Conservation (phyloP, 2,797 vertebrate genomes). For the Erethizon dorsatum region DNA sequence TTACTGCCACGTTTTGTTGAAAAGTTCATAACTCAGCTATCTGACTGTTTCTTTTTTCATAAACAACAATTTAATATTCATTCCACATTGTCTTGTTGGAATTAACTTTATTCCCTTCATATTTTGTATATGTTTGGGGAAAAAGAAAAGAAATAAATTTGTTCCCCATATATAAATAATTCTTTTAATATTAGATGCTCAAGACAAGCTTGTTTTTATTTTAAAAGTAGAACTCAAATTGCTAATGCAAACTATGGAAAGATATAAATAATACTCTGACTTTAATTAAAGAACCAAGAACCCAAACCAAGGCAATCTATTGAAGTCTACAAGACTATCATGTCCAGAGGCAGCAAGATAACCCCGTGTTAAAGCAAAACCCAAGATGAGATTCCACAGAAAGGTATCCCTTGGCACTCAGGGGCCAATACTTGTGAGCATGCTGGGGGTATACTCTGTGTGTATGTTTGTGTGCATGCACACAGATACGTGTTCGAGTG, state of each 20-base stretch:
- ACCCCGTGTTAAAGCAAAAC: neutral
- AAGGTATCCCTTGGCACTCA: neutral
- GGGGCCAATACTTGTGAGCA: neutral
- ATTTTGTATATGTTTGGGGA: neutral
- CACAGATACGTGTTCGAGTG: fast-evolving
- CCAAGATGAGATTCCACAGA: neutral
- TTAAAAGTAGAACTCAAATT: slow-evolving; percentile 56
- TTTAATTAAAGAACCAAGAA: neutral
- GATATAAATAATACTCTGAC: neutral
- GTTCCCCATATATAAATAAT: neutral
- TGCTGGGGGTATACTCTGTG: neutral
- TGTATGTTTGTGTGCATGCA: neutral
- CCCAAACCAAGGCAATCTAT: neutral
- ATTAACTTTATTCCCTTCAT: neutral
- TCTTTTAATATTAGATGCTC: slow-evolving; percentile 2
- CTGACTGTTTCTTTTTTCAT: neutral
- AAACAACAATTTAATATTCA: slow-evolving; percentile 36
- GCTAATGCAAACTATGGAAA: neutral
- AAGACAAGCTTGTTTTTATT: neutral
- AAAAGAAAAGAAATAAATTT: neutral
- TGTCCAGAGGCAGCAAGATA: neutral
- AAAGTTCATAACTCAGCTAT: slow-evolving; percentile 49
- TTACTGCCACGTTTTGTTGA: neutral
- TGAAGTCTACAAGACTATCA: neutral
- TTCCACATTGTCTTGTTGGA: neutral